Evolutionary conservation across 2,113 vertebrate genomes (phyloP).

Genomic region (Prionailurus viverrinus): DNA sequence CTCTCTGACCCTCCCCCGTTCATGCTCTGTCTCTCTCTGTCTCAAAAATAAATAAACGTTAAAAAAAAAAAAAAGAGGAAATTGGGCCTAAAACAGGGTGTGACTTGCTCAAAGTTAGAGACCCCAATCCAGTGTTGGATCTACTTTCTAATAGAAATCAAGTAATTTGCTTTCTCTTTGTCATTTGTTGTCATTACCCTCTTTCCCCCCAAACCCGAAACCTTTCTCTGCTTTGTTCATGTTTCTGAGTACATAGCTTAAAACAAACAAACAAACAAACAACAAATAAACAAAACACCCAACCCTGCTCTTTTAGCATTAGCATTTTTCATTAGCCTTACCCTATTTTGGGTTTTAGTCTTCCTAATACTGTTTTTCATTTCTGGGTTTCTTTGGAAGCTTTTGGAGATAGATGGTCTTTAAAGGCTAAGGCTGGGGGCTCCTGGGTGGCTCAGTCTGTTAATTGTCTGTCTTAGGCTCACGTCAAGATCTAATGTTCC

Average conservation of each 20-base stretch:
- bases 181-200: not conserved
- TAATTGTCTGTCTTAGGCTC: too few relatives aligned
- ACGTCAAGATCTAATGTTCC: too few relatives aligned
- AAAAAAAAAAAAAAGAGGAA: not conserved
- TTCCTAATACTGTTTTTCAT: constrained; percentile 26
- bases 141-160: not conserved
- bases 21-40: too few relatives aligned
- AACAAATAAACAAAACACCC: not conserved
- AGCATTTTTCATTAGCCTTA: constrained; percentile 35
- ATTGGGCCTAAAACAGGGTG: not conserved
- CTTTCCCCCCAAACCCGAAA: not conserved
- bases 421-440: not conserved
- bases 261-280: constrained; percentile 20
- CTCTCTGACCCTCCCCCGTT: too few relatives aligned
- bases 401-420: constrained; percentile 37
- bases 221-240: not conserved
- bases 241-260: not conserved
- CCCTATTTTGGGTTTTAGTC: constrained; percentile 58
- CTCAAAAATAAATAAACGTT: too few relatives aligned
- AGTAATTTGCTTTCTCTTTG: constrained; percentile 44
- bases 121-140: not conserved
- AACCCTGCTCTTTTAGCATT: not conserved
- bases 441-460: too few relatives aligned
- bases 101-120: not conserved
- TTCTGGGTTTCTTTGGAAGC: constrained; percentile 33